Conservation (phyloP, 2,797 vertebrate genomes). For the Oryzias dopingdopingensis region DNA sequence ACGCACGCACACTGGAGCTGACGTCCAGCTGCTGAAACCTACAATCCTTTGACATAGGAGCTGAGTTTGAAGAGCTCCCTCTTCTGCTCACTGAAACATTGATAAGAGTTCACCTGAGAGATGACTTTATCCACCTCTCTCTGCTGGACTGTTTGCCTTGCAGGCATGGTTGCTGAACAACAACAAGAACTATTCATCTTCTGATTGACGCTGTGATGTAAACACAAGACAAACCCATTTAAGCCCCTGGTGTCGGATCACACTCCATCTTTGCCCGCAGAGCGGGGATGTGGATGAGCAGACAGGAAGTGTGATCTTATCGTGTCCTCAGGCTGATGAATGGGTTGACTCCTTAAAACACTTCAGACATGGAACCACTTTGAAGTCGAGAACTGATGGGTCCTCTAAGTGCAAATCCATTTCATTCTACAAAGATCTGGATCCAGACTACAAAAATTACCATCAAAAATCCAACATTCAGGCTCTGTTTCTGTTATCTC, state of each 20-base stretch:
- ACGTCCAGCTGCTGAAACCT: slow-evolving; percentile 31
- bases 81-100: slow-evolving; percentile 6
- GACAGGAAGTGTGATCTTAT: slow-evolving; percentile 26
- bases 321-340: slow-evolving; percentile 22
- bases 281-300: slow-evolving; percentile 16
- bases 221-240: slow-evolving; percentile 55
- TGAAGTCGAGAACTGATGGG: too few relatives aligned
- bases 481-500: too few relatives aligned
- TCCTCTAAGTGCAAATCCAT: too few relatives aligned
- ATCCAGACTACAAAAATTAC: too few relatives aligned
- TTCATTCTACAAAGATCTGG: too few relatives aligned
- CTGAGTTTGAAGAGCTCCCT: slow-evolving; percentile 37
- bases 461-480: too few relatives aligned
- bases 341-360: neutral
- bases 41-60: slow-evolving; percentile 56
- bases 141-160: slow-evolving; percentile 13
- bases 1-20: slow-evolving; percentile 6
- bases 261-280: slow-evolving; percentile 7
- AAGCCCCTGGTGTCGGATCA: slow-evolving; percentile 57
- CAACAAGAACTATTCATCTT: slow-evolving; percentile 54
- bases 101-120: slow-evolving; percentile 9
- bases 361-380: too few relatives aligned
- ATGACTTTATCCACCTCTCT: neutral
- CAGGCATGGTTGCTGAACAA: slow-evolving; percentile 43
- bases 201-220: slow-evolving; percentile 69